Evolutionary conservation across 2,888 invertebrate species (phyloP), one percentile per base, ranked within the genome.

Genomic region (Diabrotica balteata): DNA sequence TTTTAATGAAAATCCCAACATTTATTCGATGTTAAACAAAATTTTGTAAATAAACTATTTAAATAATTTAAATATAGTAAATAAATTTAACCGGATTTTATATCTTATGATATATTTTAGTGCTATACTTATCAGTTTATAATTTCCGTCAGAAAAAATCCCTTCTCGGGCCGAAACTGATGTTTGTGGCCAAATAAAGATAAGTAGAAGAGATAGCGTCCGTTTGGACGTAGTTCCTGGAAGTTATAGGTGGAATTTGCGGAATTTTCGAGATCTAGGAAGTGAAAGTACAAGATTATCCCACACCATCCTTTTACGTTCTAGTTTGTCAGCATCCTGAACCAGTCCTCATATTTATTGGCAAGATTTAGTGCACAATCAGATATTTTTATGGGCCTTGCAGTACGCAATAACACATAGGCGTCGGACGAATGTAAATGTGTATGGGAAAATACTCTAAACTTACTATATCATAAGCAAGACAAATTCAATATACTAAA

Each of bases 241-340:
- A 71, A 72, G 71, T 73, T 72, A 73, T 73, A 72, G 45, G 63
- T 17, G 49, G 42, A 54, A 53, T 59, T 73, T 74, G 8, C 32
- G 47, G 50, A 44, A 5, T 59, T 57, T 44, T 32, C 45, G 65
- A 72, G 70, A 70, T 68, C 67, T 71, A 65, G 73, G 69, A 73
- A 72, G 74, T 69, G 74, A 75, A 73, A 68, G 58, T 50, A 52
- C 70, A 69, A 57, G 70, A 75, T 76, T 77, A 77, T 76, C 75
- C 75, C 72, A 22, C 52, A 73, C 76, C 76, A 76, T 74, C 72
- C 76, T 75, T 76, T 76, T 76, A 77, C 76, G 75, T 45, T 60
- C 52, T 52, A 76, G 73, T 77, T 77, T 70, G 70, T 71, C 69
- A 68, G 71, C 72, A 75, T 72, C 73, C 72, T 57, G 52, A 66